phyloP scores from a whole-genome alignment of 2,797 vertebrate genomes.

The Denticeps clupeoides region DNA sequence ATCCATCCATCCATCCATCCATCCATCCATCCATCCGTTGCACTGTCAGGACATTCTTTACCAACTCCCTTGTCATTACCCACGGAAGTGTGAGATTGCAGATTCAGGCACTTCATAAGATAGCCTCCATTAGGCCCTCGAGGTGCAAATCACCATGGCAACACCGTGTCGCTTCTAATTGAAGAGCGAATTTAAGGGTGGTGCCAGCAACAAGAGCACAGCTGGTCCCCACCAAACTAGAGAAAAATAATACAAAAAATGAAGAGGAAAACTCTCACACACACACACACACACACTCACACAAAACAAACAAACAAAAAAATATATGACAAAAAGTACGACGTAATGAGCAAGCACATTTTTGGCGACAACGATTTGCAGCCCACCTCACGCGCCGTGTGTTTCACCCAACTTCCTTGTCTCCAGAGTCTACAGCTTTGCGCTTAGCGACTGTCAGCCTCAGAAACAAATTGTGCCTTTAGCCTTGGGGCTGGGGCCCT shows the following conservation, averaged over 20 bases:
- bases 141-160: not conserved
- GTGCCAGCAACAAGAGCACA: not conserved
- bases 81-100: too few relatives aligned
- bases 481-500: constrained; percentile 26
- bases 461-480: constrained; percentile 32
- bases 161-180: not conserved
- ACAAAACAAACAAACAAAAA: not conserved
- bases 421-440: not conserved
- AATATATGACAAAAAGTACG: not conserved
- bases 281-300: not conserved
- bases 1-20: too few relatives aligned
- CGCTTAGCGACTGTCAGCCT: constrained; percentile 2
- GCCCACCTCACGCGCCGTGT: not conserved
- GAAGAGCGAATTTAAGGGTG: not conserved
- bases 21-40: too few relatives aligned
- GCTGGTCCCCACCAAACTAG: not conserved
- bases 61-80: too few relatives aligned
- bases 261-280: not conserved
- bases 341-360: constrained; percentile 3
- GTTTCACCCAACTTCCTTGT: not conserved
- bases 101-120: not conserved
- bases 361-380: not conserved
- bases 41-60: too few relatives aligned
- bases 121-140: not conserved
- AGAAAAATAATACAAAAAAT: not conserved